A percentile compares a stretch with the other conserved stretches of the same genome.
Conservation (phyloP, 2,797 vertebrate species). For the Anabas testudineus region DNA sequence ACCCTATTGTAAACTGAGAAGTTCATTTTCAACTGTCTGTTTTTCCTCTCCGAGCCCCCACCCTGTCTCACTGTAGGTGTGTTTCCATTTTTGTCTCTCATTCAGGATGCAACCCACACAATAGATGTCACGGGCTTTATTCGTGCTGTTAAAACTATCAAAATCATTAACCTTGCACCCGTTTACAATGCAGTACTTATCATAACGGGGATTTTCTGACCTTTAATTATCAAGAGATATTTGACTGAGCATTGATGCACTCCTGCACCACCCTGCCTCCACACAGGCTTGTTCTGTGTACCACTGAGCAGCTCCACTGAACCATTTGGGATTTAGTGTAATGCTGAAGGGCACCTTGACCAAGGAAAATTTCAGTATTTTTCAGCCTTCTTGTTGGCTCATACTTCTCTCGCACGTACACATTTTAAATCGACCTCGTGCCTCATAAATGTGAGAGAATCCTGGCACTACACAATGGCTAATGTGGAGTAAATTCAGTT, state of each 20-base stretch:
- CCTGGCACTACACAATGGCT: neutral
- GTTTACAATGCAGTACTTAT: slow-evolving; percentile 21
- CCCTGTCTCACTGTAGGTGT: neutral
- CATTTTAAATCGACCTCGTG: neutral
- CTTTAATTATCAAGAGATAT: slow-evolving; percentile 37
- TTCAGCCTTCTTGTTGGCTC: neutral
- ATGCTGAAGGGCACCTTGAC: slow-evolving; percentile 39
- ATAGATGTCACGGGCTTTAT: slow-evolving; percentile 12
- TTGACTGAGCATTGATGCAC: slow-evolving; percentile 13
- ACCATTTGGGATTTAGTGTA: slow-evolving; percentile 16
- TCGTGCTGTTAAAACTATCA: slow-evolving; percentile 28
- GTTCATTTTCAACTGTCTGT: slow-evolving; percentile 42
- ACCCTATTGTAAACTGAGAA: slow-evolving; percentile 51
- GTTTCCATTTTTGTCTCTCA: slow-evolving; percentile 31
- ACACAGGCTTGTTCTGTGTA: slow-evolving; percentile 16
- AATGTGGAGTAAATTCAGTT: neutral
- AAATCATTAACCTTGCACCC: slow-evolving; percentile 36
- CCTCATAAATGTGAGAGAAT: neutral
- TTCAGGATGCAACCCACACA: slow-evolving; percentile 21
- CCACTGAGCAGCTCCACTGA: slow-evolving; percentile 16
- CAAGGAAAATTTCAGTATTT: slow-evolving; percentile 1
- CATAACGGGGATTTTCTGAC: slow-evolving; percentile 26
- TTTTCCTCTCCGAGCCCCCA: slow-evolving; percentile 21
- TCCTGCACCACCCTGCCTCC: neutral
- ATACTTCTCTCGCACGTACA: neutral